Evolutionary conservation across 2,888 invertebrate genomes (phyloP).

Genomic region (Oligia strigilis): DNA sequence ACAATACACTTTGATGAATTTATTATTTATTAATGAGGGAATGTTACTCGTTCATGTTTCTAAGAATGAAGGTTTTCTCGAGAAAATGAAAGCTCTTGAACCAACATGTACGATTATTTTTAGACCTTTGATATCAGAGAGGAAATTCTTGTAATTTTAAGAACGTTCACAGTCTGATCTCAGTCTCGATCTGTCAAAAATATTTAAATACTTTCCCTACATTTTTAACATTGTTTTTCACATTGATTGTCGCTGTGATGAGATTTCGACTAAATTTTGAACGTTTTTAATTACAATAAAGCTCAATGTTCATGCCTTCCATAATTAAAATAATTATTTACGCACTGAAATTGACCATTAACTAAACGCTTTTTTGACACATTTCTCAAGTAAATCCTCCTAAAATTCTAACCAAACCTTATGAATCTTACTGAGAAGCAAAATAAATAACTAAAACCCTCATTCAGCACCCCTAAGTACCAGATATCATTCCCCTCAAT

Average conservation of each 20-base stretch:
- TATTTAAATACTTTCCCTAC: too few species aligned
- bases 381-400: background rate
- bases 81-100: background rate
- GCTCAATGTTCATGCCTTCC: background rate
- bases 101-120: background rate
- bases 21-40: slow-evolving; percentile 19
- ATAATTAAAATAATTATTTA: background rate
- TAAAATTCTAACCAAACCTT: slow-evolving; percentile 9
- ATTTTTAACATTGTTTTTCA: too few species aligned
- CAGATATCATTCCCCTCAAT: slow-evolving; percentile 41
- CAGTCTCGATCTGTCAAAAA: too few species aligned
- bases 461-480: slow-evolving; percentile 23
- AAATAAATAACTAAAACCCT: slow-evolving; percentile 16
- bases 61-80: background rate
- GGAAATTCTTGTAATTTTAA: too few species aligned
- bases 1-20: slow-evolving; percentile 17
- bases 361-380: background rate
- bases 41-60: background rate
- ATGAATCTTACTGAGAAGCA: slow-evolving; percentile 2
- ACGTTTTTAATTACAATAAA: too few species aligned
- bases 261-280: too few species aligned
- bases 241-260: too few species aligned
- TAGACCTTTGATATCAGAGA: too few species aligned
- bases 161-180: too few species aligned
- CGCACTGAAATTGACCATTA: background rate